Percentiles rank a stretch among this genome's conserved stretches.
Evolutionary conservation across 1,140 invertebrate genomes (phyloP).

Genomic region (Caenorhabditis brenneri): DNA sequence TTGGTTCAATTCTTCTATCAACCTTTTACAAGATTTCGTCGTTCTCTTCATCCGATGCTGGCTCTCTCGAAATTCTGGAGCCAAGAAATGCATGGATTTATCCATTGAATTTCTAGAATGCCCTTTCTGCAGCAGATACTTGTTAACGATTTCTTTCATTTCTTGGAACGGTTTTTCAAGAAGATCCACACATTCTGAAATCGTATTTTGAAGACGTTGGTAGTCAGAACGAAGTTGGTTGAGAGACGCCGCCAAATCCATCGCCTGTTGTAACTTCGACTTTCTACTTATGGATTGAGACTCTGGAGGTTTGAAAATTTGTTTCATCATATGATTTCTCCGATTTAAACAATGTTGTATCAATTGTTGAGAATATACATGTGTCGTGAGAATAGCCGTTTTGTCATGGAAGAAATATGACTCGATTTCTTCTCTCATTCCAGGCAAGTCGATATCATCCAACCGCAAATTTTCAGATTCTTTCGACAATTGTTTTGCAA

Average conservation of each 20-base stretch:
- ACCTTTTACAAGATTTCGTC: background rate
- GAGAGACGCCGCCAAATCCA: conserved; percentile 2
- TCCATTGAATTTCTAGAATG: background rate
- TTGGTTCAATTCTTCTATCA: background rate
- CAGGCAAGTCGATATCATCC: background rate
- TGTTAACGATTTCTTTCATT: background rate
- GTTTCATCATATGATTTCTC: background rate
- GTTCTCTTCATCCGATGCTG: background rate
- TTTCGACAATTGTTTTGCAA: background rate
- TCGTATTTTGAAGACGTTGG: background rate
- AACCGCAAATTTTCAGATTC: background rate
- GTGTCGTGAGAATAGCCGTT: background rate
- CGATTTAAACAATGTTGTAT: background rate
- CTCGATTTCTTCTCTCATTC: background rate
- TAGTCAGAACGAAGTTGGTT: background rate
- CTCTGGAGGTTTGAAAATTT: background rate
- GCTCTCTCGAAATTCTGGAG: background rate
- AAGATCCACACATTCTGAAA: background rate
- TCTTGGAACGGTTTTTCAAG: conserved; percentile 15
- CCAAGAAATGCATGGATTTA: conserved; percentile 24
- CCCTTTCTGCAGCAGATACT: background rate
- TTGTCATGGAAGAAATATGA: conserved; percentile 19
- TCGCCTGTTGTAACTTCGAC: background rate
- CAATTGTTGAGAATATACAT: background rate
- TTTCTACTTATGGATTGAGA: background rate